Evolutionary conservation across 2,113 vertebrate species (phyloP).

Genomic region (Penelope pileata): DNA sequence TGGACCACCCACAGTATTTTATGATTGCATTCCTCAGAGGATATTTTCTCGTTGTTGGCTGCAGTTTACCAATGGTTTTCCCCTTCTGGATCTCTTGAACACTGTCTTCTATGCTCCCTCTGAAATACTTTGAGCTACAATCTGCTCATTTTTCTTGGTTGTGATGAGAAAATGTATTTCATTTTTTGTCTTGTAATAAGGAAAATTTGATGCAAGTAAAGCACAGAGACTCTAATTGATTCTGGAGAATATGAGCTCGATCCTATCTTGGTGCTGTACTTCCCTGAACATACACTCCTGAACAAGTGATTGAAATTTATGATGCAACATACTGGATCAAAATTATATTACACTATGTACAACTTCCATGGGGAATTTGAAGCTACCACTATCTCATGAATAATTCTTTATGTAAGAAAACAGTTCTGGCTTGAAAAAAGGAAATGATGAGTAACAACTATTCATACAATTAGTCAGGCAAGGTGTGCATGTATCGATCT

Average conservation of each 20-base stretch:
- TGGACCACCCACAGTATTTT: not conserved
- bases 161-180: not conserved
- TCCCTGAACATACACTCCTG: not conserved
- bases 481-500: not conserved
- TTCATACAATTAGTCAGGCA: not conserved
- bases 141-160: not conserved
- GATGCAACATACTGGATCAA: not conserved
- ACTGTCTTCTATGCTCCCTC: not conserved
- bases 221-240: not conserved
- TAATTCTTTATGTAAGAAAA: not conserved
- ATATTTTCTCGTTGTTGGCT: not conserved
- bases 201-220: not conserved
- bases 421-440: not conserved
- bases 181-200: not conserved
- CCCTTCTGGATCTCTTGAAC: not conserved
- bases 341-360: not conserved
- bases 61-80: not conserved
- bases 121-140: not conserved
- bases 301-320: not conserved
- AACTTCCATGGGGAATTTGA: not conserved
- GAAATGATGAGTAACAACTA: conserved; percentile 2
- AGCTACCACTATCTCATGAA: not conserved
- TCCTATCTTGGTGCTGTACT: not conserved
- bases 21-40: not conserved
- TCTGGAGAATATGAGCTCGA: not conserved